Evolutionary conservation across 2,888 invertebrate genomes (phyloP), one percentile per base, ranked within the genome.

Genomic region (Xestia rhomboidea): DNA sequence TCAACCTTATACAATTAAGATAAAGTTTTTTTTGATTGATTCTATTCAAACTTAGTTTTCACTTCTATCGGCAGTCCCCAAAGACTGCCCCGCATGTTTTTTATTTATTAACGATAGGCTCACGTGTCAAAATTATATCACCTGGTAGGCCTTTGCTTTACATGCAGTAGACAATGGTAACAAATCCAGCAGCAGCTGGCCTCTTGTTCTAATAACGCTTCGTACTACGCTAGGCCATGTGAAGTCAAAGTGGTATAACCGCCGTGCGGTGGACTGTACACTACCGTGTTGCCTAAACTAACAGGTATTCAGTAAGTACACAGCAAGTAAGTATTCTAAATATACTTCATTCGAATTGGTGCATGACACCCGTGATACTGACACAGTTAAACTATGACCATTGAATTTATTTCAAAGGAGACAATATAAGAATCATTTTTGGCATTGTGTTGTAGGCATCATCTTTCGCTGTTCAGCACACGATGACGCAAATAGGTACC

Each of bases 401-500:
- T 76, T 69, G 46, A 69, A 73, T 69, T 15, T 30, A 15, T 60
- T 54, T n/a, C 21, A 49, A 68, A 34, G 57, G n/a, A 54, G 34
- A 24, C 46, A 27, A 18, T 15, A 34, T 24, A 6, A 54, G 21
- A 46, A 63, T 38, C 6, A 46, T 27, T 81, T 68, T 44, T 68
- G 21, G 38, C 41, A 41, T 64, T 27, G 64, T 41, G 15, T 18
- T 41, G 64, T 64, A 41, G 64, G 46, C 57, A 68, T 34, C 18
- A 30, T 38, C 51, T 41, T 64, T 64, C 64, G 64, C 41, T 64
- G 64, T n/a, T 64, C 60, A 60, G 30, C 60, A 21, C 7, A 60
- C 30, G 64, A n/a, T 64, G 64, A 64, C 41, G 64, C 64, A 41
- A 64, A 41, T 41, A n/a, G 67, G 34, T 64, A n/a, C 21, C 10